Evolutionary conservation across 2,113 vertebrate species (phyloP).

Genomic region (Hirundichthys speculiger): DNA sequence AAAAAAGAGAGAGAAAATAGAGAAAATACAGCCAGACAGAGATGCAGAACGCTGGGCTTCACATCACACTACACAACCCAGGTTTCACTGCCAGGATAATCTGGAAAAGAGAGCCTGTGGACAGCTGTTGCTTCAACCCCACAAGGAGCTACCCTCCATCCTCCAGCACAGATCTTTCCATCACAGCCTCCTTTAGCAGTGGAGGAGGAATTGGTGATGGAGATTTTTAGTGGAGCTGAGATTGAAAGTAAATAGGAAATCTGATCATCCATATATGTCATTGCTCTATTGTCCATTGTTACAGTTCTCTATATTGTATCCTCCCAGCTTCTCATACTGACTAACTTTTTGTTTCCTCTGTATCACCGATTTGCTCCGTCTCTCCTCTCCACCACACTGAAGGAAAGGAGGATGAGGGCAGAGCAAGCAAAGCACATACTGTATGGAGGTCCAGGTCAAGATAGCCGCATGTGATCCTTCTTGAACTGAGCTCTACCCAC

Average conservation of each 20-base stretch:
- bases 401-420: conserved; percentile 35
- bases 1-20: conserved; percentile 24
- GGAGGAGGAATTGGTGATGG: conserved; percentile 19
- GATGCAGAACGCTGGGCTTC: conserved; percentile 57
- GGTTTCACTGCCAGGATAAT: conserved; percentile 59
- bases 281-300: not conserved
- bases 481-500: conserved; percentile 48
- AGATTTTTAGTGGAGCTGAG: conserved; percentile 8
- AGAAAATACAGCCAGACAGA: conserved; percentile 16
- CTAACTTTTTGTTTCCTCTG: conserved; percentile 2
- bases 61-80: conserved; percentile 53
- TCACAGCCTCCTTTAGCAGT: conserved; percentile 32
- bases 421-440: conserved; percentile 29
- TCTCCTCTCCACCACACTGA: not conserved
- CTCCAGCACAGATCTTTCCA: conserved; percentile 42
- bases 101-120: conserved; percentile 52
- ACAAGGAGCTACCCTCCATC: conserved; percentile 38
- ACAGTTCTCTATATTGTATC: not conserved
- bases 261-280: not conserved
- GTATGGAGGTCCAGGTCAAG: conserved; percentile 60
- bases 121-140: conserved; percentile 72
- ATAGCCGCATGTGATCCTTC: conserved; percentile 59
- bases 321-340: not conserved
- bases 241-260: not conserved
- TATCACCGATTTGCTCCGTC: not conserved